A percentile compares a stretch with the other conserved stretches of the same genome.
Evolutionary conservation across 1,140 invertebrate genomes (phyloP).

Genomic region (Cotesia typhae): DNA sequence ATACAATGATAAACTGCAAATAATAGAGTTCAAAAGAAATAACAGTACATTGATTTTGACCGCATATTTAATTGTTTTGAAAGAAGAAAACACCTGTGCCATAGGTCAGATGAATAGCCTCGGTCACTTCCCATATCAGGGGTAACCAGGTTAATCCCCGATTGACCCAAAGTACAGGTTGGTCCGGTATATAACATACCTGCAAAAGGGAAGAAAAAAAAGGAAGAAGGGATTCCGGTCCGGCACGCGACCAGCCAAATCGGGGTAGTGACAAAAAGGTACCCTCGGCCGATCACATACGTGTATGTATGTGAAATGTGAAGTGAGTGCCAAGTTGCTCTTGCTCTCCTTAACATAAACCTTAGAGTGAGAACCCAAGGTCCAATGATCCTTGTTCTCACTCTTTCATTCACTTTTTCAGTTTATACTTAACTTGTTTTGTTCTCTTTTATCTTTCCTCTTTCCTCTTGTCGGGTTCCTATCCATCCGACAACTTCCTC

Average conservation of each 20-base stretch:
- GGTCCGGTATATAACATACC: conserved; percentile 26
- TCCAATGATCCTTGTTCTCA: conserved; percentile 24
- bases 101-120: background rate
- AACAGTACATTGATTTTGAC: no score
- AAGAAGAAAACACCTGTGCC: conserved; percentile 21
- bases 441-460: no score
- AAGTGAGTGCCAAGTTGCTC: conserved; percentile 34
- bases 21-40: no score
- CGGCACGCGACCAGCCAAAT: conserved; percentile 54
- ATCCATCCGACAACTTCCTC: conserved; percentile 22
- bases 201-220: conserved; percentile 14
- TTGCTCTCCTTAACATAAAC: conserved; percentile 49
- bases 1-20: no score
- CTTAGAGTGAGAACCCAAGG: conserved; percentile 32
- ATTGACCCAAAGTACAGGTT: conserved; percentile 53
- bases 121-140: conserved; percentile 46
- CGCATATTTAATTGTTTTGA: no score
- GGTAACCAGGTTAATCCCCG: conserved; percentile 58
- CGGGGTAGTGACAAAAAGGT: conserved; percentile 55
- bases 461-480: conserved; percentile 4
- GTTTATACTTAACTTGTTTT: background rate
- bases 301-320: conserved; percentile 40
- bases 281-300: conserved; percentile 35
- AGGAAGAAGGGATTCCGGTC: conserved; percentile 46
- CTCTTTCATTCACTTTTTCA: conserved; percentile 9